Percentiles rank a stretch among this genome's conserved stretches.
Conservation (phyloP, 1,140 invertebrate genomes). For the Drosophila lowei region DNA sequence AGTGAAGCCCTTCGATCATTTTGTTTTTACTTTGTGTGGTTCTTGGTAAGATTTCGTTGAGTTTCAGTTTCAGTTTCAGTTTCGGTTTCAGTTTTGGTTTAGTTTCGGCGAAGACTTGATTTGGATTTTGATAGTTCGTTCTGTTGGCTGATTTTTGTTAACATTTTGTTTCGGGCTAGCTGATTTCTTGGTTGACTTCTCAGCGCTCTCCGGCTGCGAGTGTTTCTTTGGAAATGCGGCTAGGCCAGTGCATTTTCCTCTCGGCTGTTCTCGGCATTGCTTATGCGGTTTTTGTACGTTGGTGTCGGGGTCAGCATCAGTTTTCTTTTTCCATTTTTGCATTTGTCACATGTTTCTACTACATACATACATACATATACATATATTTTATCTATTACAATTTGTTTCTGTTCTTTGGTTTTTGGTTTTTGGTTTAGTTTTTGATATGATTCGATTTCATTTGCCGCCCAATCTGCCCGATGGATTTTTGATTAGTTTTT, state of each 20-base stretch:
- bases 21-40: too few relatives aligned
- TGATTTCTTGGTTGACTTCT: not conserved
- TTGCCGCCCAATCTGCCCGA: too few relatives aligned
- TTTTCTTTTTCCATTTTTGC: not conserved
- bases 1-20: not conserved
- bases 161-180: not conserved
- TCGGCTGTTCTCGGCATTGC: too few relatives aligned
- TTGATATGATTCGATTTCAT: too few relatives aligned
- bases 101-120: slow-evolving; percentile 25
- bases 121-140: slow-evolving; percentile 10
- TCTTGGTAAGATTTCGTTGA: too few relatives aligned
- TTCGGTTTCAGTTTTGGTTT: not conserved
- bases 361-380: not conserved
- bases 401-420: not conserved
- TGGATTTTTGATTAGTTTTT: slow-evolving; percentile 1
- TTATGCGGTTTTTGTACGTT: too few relatives aligned
- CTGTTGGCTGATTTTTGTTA: not conserved
- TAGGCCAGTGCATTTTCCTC: too few relatives aligned
- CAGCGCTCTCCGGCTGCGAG: too few relatives aligned
- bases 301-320: too few relatives aligned
- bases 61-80: not conserved
- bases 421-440: not conserved
- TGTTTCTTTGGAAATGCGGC: not conserved
- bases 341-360: slow-evolving; percentile 15
- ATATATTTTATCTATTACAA: not conserved